Evolutionary conservation across 2,888 invertebrate species (phyloP).

Genomic region (Glaucopsyche alexis): DNA sequence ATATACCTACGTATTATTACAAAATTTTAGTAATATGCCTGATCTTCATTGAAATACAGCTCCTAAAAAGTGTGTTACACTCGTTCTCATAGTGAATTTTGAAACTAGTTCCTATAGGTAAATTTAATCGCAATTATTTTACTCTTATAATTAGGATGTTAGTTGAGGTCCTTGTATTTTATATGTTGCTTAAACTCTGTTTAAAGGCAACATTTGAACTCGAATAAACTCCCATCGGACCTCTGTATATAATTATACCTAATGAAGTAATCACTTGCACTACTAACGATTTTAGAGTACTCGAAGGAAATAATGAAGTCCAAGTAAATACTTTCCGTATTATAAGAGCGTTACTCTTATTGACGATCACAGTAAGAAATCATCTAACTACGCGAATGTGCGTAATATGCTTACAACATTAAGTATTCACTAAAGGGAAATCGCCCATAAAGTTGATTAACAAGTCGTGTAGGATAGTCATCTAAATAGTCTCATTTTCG

Average conservation of each 20-base stretch:
- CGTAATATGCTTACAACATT: slow-evolving; percentile 64
- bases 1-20: neutral
- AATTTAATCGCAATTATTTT: neutral
- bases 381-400: slow-evolving; percentile 76
- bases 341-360: slow-evolving; percentile 52
- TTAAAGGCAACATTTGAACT: neutral
- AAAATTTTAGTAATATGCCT: neutral
- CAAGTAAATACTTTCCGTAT: slow-evolving; percentile 40
- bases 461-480: slow-evolving; percentile 2
- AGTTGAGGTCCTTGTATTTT: neutral
- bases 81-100: neutral
- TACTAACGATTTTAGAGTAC: neutral
- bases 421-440: slow-evolving; percentile 35
- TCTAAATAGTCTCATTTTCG: slow-evolving; percentile 4
- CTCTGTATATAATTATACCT: neutral
- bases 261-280: neutral
- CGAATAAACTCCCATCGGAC: neutral
- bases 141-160: neutral
- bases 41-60: neutral
- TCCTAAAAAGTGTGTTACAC: neutral
- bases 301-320: neutral
- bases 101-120: neutral
- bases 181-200: too few relatives aligned
- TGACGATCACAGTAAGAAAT: slow-evolving; percentile 75
- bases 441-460: slow-evolving; percentile 28